These are phyloP conservation scores for Oreohelix idahoensis DNA, from an alignment of 1,140 invertebrate species.

Conservation along the genomic window DNA sequence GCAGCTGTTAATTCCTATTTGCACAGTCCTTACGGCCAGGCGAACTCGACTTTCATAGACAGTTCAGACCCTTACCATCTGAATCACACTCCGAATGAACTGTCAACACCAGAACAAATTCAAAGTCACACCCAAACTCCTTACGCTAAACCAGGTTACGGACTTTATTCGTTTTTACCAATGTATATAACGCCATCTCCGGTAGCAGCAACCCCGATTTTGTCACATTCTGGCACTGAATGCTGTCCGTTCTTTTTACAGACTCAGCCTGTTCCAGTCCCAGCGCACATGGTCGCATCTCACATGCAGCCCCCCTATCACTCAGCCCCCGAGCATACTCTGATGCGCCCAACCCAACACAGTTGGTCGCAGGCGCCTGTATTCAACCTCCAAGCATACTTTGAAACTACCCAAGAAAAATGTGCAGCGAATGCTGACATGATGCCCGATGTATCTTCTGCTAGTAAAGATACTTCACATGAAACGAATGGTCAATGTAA, in stretches of 20 bases:
- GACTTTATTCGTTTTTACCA: not conserved
- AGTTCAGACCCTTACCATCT: no score
- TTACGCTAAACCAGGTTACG: not conserved
- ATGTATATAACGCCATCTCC: not conserved
- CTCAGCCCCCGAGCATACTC: not conserved
- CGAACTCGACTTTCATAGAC: no score
- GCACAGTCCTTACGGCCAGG: no score
- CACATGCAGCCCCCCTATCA: not conserved
- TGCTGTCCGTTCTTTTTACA: not conserved
- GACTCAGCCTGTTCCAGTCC: not conserved
- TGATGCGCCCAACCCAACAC: not conserved
- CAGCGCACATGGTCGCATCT: not conserved
- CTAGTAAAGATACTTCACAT: no score
- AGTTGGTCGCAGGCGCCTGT: not conserved
- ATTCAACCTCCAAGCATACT: not conserved
- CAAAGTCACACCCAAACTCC: not conserved
- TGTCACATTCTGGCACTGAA: not conserved
- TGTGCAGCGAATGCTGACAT: no score
- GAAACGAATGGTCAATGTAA: no score
- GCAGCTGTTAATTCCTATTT: no score
- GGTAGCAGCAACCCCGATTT: not conserved
- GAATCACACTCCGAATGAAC: no score
- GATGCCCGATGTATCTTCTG: no score
- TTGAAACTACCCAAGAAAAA: no score
- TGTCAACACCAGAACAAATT: not conserved